Base-by-base conservation (phyloP, 2,113 vertebrate genomes). In the Scophthalmus maximus region DNA sequence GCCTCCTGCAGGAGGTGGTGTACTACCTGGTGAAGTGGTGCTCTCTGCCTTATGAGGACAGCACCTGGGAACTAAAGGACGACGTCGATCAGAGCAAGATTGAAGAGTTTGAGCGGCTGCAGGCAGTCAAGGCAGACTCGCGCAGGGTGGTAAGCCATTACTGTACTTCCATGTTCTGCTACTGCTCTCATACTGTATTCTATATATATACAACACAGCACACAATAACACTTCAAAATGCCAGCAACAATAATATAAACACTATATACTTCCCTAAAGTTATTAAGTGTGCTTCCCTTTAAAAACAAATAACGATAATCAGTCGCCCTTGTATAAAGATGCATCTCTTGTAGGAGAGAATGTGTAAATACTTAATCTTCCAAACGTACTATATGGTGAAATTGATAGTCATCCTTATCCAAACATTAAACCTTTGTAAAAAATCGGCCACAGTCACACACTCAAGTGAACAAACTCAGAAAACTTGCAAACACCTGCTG, bases 1-100 rank as follows among this genome's bases (percentile, higher is more conserved):
- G 76, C 38, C 57, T 82, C 67, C 76, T 92, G 71, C 91, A 99
- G 97, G 95, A 97, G 91, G 95, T 99, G 92, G 95, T 98, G 92
- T 99, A 99, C 93, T 99, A 99, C 87, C 94, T 99, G 94, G 96
- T 99, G 89, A 99, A 99, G 89, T 99, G 98, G 98, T 97, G 97
- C 88, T 99, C 98, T 0, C 92, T 99, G 89, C 96, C 98, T 4
- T 99, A 99, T 59, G 98, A 99, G 93, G 97, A 99, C 90, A 99
- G 97, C 93, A 99, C 98, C 29, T 99, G 98, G 98, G 98, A 99
- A 88, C 93, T 99, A 74, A 98, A 97, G 88, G 98, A 97, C 85
- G 98, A 99, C 40, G 97, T 99, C 62, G 97, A 99, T 89, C 96
- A 97, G 93, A 94, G 91, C 88, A 99, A 99, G 93, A 97, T 99